These are phyloP conservation scores for Pristionchus exspectatus DNA, from an alignment of 2,888 invertebrate species.

Conservation along the genomic window DNA sequence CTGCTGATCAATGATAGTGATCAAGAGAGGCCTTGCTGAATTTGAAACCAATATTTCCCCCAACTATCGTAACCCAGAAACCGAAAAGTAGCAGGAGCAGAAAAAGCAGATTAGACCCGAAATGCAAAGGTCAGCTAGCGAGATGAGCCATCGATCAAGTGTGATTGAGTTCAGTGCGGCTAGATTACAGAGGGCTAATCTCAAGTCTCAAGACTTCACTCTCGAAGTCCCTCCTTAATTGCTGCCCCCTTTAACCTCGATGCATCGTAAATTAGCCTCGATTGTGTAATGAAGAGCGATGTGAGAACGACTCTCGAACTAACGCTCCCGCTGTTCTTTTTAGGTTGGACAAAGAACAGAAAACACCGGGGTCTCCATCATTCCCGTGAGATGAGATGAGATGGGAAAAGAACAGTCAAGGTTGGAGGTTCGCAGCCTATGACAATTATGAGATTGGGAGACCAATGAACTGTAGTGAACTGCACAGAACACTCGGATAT, in stretches of 20 bases:
- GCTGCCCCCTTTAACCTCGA: slow-evolving; percentile 33
- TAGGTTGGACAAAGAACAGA: slow-evolving; percentile 21
- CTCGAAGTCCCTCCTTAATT: not conserved
- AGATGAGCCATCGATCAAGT: slow-evolving; percentile 30
- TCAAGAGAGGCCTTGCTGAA: not conserved
- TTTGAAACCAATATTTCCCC: not conserved
- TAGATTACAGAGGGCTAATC: slow-evolving; percentile 45
- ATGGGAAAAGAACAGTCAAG: slow-evolving; percentile 37
- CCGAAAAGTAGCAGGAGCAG: not conserved
- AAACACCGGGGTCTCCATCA: slow-evolving; percentile 19
- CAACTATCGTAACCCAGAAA: not conserved
- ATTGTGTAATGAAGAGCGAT: slow-evolving; percentile 51
- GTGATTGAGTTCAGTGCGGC: slow-evolving; percentile 39
- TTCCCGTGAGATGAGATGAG: not conserved
- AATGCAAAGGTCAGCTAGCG: slow-evolving; percentile 31
- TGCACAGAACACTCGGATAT: not conserved
- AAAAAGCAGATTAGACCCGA: slow-evolving; percentile 25
- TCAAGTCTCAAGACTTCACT: not conserved
- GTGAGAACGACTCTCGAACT: slow-evolving; percentile 11
- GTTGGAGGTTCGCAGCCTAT: slow-evolving; percentile 12
- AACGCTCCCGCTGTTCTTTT: not conserved
- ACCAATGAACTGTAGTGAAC: not conserved
- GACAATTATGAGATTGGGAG: slow-evolving; percentile 32
- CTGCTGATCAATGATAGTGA: not conserved
- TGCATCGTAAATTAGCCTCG: slow-evolving; percentile 50